Conservation (phyloP, 1,140 invertebrate genomes). For the Pseudomyrmex cubaensis region DNA sequence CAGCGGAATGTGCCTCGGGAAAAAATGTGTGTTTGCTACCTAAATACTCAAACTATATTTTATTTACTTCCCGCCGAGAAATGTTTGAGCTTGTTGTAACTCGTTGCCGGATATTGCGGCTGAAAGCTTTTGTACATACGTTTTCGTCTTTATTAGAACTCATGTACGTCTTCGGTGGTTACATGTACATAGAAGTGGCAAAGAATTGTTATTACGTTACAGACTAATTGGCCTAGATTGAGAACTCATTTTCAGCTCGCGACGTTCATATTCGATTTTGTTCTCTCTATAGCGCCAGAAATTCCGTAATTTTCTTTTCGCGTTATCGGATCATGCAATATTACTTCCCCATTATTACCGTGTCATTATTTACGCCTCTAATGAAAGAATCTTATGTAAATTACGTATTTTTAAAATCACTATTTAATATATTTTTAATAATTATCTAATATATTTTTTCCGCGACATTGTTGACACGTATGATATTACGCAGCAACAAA, state of each 20-base stretch:
- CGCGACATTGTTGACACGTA: too few species aligned
- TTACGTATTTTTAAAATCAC: too few species aligned
- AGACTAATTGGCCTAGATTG: constrained; percentile 18
- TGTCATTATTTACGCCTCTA: too few species aligned
- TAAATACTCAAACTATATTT: constrained; percentile 60
- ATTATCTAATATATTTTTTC: too few species aligned
- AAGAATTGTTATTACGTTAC: neutral
- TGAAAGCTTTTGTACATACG: constrained; percentile 14
- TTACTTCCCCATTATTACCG: too few species aligned
- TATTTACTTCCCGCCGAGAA: constrained; percentile 52
- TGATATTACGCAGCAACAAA: too few species aligned
- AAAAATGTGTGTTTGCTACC: constrained; percentile 58
- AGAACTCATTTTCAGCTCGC: neutral
- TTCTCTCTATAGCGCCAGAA: neutral
- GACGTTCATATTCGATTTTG: neutral
- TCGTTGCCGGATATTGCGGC: constrained; percentile 59
- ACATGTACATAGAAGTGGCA: neutral
- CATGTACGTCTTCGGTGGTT: neutral
- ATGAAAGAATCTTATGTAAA: too few species aligned
- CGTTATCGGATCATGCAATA: neutral
- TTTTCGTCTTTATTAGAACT: constrained; percentile 21
- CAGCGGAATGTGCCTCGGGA: constrained; percentile 6
- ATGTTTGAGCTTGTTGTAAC: constrained; percentile 57
- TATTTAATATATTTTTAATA: too few species aligned
- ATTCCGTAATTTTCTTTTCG: neutral